Evolutionary conservation across 2,113 vertebrate species (phyloP), one percentile per base, ranked within the genome.

Genomic region (Antechinus stuartii): DNA sequence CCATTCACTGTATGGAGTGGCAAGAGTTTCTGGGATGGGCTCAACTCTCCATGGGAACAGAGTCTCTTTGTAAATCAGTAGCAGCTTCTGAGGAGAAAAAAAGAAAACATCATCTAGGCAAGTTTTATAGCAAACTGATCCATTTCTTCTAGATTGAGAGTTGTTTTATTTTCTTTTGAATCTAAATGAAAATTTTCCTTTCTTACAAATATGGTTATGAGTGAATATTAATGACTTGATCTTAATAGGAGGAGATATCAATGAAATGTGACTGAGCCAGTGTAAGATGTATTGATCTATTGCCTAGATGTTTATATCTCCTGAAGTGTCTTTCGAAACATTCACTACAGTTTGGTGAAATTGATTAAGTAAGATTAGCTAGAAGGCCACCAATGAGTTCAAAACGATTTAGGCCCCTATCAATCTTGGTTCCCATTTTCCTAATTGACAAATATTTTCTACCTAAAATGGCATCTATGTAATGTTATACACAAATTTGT

Each of bases 401-500:
- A 47, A 90, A 42, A 35, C 42, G 12, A 89, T 94, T 96, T 95
- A 91, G 46, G 22, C 50, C 42, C 35, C 3, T 91, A 93, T 54
- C 54, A 93, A 93, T 94, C 42, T 54, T 56, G 24, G 12, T 49
- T 95, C 22, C 35, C 56, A 89, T 91, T 94, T 95, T 27, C 26
- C 42, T 94, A 55, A 16, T 54, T 95, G 76, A 54, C 93, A 50
- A 47, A n/a, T 93, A 53, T 12, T 68, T n/a, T 42, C n/a, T 19
- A 93, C 53, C 89, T 93, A 90, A 93, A 95, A 90, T 92, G 90
- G 2, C 54, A 91, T 95, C 96, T 96, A 92, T 61, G 94, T 94
- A 95, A 95, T 94, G 89, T 93, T 97, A 96, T 97, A 84, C 53
- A 95, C 16, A 35, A n/a, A 94, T 89, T 90, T 97, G 92, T 92